Evolutionary conservation across 2,797 vertebrate species (phyloP).

Genomic region (Martes flavigula): DNA sequence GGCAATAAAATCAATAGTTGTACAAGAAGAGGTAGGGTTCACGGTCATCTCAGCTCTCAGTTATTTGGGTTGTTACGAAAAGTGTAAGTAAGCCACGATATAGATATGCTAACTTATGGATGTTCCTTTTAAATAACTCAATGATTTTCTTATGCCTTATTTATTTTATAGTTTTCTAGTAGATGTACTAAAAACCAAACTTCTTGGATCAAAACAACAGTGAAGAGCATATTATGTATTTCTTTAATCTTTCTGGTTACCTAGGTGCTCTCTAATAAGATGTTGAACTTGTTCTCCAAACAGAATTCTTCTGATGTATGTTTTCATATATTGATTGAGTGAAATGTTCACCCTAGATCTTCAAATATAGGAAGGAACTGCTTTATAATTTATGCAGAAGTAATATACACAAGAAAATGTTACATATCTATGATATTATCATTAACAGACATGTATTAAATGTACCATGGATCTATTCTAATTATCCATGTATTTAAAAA

Average conservation of each 20-base stretch:
- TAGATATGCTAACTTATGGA: neutral
- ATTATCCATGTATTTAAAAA: neutral
- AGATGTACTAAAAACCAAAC: neutral
- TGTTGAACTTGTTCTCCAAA: neutral
- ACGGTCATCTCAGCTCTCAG: neutral
- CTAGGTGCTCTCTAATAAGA: neutral
- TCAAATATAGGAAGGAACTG: neutral
- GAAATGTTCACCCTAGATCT: neutral
- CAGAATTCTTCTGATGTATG: neutral
- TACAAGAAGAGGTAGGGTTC: neutral
- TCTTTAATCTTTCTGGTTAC: neutral
- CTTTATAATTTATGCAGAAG: neutral
- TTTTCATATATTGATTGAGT: neutral
- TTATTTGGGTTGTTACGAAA: neutral
- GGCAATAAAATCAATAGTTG: neutral
- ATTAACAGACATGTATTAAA: neutral
- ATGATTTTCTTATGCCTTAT: neutral
- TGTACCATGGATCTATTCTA: neutral
- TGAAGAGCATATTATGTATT: neutral
- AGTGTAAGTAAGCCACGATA: neutral
- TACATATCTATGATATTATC: neutral
- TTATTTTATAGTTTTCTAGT: neutral
- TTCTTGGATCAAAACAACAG: neutral
- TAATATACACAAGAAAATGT: neutral
- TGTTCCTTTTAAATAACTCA: neutral